Evolutionary conservation across 1,140 invertebrate species (phyloP), one percentile per base, ranked within the genome.

Genomic region (Caenorhabditis tropicalis): DNA sequence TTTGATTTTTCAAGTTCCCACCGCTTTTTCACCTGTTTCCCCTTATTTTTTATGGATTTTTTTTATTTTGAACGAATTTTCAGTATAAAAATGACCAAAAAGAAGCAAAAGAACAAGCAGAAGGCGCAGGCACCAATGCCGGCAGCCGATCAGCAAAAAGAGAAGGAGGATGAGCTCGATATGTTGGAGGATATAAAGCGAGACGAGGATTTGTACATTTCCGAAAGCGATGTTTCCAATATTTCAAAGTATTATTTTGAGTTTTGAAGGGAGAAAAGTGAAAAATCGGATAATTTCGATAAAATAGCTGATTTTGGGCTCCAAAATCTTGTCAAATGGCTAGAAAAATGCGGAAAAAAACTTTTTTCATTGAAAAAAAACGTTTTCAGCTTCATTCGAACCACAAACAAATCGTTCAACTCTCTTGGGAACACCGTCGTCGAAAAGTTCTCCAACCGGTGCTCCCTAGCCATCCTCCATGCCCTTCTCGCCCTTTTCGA

Each of bases 141-240:
- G 15, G 7, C 5, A 29, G 10, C 5, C 10, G 36, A 74, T 2
- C 10, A 12, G n/a, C 19, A 39, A 46, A 46, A 74, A 7, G n/a
- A 74, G 36, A 46, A 74, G 29, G 36, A 74, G 4, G n/a, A 74
- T n/a, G 65, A 74, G 24, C n/a, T 74, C 7, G 65, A 74, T 21
- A 46, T 74, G 65, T 31, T 74, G 65, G 65, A 74, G 36, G 65
- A 74, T 24, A 74, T 74, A 46, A 74, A 74, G 10, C 65, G 65
- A 24, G 65, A 74, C 29, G 65, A 74, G 21, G 65, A 74, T 15
- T 74, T 74, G 65, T 74, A 21, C 29, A 43, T 74, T 43, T 74
- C 65, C 2, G 65, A 74, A 74, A 74, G 21, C 36, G 65, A 74
- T 74, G 36, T 74, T 5, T 10, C 33, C 21, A 39, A 74, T 27